Evolutionary conservation across 2,113 vertebrate species (phyloP), one percentile per base, ranked within the genome.

Genomic region (Balaenoptera acutorostrata): DNA sequence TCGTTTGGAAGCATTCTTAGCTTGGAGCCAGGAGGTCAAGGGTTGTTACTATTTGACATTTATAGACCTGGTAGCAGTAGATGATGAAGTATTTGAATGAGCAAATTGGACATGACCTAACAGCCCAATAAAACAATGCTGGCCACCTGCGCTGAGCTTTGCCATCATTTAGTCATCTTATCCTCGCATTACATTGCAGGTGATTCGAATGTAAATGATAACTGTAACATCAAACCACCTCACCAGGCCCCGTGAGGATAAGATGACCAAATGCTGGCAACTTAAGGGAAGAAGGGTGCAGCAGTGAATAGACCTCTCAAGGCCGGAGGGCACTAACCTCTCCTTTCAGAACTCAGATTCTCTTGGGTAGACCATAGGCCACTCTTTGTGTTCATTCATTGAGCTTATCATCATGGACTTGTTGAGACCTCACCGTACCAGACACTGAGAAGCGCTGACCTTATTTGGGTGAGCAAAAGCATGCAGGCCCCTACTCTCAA

Each of bases 11-110:
- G 90, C 61, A 39, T 41, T 52, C 71, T 96, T 86, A 95, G 72
- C 66, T 82, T 49, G 72, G 64, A 81, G 77, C 44, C 55, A 88
- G 12, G 92, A 97, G 96, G 90, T 78, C 84, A 95, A 77, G 77
- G 41, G 71, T 74, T 93, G 41, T 83, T 92, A 83, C 29, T 95
- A 72, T 90, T 57, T 96, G 95, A 97, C 95, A 96, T 97, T 97
- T 98, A 93, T 90, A 92, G 95, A 92, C 82, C 80, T 80, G 75
- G 83, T 80, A 81, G 85, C 29, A 83, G 36, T 89, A 92, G 69
- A 82, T 92, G 92, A 97, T 96, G 90, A 96, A 97, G 85, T 92
- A 95, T 95, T 94, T 93, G 63, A 93, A 18, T 75, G 85, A 78
- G n/a, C 80, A 97, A 86, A 96, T 77, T 95, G 90, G 61, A 88